Evolutionary conservation across 2,888 invertebrate genomes (phyloP), one percentile per base, ranked within the genome.

Genomic region (Melanchra persicariae): DNA sequence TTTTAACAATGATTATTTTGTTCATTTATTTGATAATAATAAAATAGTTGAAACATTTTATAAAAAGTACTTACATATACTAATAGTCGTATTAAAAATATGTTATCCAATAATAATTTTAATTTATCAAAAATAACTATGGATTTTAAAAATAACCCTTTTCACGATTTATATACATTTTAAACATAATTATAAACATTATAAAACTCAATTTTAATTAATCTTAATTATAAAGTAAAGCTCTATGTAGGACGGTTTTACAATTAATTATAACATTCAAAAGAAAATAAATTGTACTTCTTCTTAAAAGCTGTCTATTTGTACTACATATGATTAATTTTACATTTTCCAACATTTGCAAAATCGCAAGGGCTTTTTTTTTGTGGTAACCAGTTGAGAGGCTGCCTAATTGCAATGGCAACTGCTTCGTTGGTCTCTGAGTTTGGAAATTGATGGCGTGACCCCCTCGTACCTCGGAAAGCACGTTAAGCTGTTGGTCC

Each of bases 201-300:
- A 30, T 30, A 52, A 30, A 61, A 62, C 22, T 24, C 0, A 6
- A 15, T 8, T 62, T 34, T 15, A 22, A 12, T 61, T 17, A 24
- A 45, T 22, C 3, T 15, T 64, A 45, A 45, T 10, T 43, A 64
- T 15, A 61, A 24, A 17, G 3, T 66, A 65, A 64, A 66, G 47
- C 65, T n/a, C n/a, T 64, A n/a, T 37, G 2, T 12, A 17, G 65
- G 66, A 66, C 66, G 66, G 66, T 49, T n/a, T 47, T 24, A 26
- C 19, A 15, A 30, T 45, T 19, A 19, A 24, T 17, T 15, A 34
- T 51, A 43, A 10, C 5, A 19, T 9, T 54, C 1, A 15, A 19
- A 65, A 63, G n/a, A 34, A 55, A 7, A 19, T 1, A 45, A 43
- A 43, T n/a, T 61, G 30, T 30, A 62, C 19, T 62, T 47, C 6